These are phyloP conservation scores for Triplophysa dalaica DNA, from an alignment of 2,113 vertebrate genomes.

Conservation along the genomic window DNA sequence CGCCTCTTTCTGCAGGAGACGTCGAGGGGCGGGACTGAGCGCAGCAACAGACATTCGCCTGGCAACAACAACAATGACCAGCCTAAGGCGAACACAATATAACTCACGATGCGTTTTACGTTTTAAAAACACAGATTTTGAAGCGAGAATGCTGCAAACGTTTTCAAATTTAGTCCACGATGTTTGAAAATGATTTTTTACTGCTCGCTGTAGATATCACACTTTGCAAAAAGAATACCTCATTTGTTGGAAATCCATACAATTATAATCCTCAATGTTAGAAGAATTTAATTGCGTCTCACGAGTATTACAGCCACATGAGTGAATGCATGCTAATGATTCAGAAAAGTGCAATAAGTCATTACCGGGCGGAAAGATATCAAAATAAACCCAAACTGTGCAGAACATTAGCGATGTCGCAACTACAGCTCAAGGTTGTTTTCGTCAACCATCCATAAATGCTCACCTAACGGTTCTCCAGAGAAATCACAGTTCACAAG, in stretches of 20 bases:
- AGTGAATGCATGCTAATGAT: slow-evolving; percentile 23
- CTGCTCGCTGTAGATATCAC: slow-evolving; percentile 8
- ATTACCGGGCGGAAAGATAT: neutral
- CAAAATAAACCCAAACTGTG: neutral
- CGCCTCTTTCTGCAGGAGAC: slow-evolving; percentile 72
- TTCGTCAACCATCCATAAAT: neutral
- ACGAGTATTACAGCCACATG: slow-evolving; percentile 3
- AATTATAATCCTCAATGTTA: neutral
- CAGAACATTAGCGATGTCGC: neutral
- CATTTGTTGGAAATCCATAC: neutral
- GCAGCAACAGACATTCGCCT: slow-evolving; percentile 74
- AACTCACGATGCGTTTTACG: slow-evolving; percentile 36
- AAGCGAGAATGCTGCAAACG: slow-evolving; percentile 17
- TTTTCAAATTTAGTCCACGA: neutral
- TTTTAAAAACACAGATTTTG: neutral
- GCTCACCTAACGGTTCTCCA: neutral
- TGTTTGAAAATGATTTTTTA: slow-evolving; percentile 1
- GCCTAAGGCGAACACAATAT: slow-evolving; percentile 64
- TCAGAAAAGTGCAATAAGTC: slow-evolving; percentile 6
- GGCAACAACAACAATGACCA: slow-evolving; percentile 73
- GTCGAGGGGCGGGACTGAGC: slow-evolving; percentile 71
- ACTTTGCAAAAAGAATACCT: neutral
- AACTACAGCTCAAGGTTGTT: neutral
- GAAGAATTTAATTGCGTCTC: neutral
- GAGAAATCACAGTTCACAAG: slow-evolving; percentile 5